Evolutionary conservation across 2,113 vertebrate species (phyloP).

Genomic region (Epinephelus lanceolatus): DNA sequence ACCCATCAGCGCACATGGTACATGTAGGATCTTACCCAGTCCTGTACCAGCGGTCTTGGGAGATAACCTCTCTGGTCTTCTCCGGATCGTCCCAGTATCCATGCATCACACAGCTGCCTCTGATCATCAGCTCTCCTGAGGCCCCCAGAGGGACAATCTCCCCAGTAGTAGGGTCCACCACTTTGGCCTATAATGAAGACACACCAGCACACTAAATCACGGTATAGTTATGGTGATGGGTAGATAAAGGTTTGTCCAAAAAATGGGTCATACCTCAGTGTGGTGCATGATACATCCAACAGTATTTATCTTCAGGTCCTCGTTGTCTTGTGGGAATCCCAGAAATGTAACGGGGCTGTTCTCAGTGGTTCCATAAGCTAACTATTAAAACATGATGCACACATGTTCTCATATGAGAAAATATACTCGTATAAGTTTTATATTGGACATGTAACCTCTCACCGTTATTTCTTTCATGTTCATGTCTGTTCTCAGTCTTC

Average conservation of each 20-base stretch:
- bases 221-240: not conserved
- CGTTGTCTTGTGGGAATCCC: constrained; percentile 85
- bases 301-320: constrained; percentile 83
- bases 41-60: constrained; percentile 90
- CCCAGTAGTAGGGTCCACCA: constrained; percentile 85
- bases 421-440: not conserved
- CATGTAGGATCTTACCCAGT: constrained; percentile 89
- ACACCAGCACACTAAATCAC: not conserved
- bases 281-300: constrained; percentile 89
- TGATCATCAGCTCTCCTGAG: constrained; percentile 90
- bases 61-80: constrained; percentile 87
- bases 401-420: not conserved
- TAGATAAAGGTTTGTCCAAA: not conserved
- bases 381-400: constrained; percentile 71
- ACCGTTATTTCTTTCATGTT: constrained; percentile 87
- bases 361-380: constrained; percentile 94
- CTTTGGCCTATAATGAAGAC: constrained; percentile 86
- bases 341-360: constrained; percentile 94
- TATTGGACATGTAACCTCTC: constrained; percentile 28
- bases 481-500: constrained; percentile 83
- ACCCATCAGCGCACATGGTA: no score
- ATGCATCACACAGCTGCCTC: constrained; percentile 94
- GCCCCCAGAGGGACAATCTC: constrained; percentile 82
- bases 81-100: constrained; percentile 91
- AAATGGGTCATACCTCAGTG: constrained; percentile 87